These are phyloP conservation scores for Sciurus carolinensis DNA, from an alignment of 2,797 vertebrate species.

Conservation along the genomic window DNA sequence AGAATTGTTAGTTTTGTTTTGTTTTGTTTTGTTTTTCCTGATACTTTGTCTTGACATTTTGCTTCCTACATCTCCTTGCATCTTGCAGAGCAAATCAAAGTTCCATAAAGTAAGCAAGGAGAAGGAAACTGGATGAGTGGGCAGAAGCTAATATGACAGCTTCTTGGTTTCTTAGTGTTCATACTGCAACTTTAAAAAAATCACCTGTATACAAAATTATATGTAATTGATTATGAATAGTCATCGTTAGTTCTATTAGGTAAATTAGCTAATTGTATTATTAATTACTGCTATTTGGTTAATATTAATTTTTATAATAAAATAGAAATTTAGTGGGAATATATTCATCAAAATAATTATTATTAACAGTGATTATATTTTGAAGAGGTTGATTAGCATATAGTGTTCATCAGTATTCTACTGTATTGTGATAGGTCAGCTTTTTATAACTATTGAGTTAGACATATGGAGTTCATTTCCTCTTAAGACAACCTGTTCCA, in stretches of 20 bases:
- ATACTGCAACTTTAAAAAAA: conserved; percentile 65
- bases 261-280: conserved; percentile 46
- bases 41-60: conserved; percentile 61
- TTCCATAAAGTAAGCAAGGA: conserved; percentile 50
- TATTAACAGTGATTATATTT: conserved; percentile 20
- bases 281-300: conserved; percentile 67
- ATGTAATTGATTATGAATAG: conserved; percentile 39
- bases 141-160: conserved; percentile 61
- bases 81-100: conserved; percentile 51
- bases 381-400: conserved; percentile 21
- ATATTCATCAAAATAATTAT: conserved; percentile 30
- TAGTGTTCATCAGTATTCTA: conserved; percentile 21
- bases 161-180: conserved; percentile 63
- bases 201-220: conserved; percentile 51
- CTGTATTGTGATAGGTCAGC: not conserved
- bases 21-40: not conserved
- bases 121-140: conserved; percentile 52
- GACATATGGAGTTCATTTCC: not conserved
- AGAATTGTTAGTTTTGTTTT: conserved; percentile 15
- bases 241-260: conserved; percentile 49
- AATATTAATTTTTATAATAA: conserved; percentile 46
- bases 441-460: conserved; percentile 30
- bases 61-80: not conserved
- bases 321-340: conserved; percentile 53
- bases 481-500: not conserved